Conservation (phyloP, 2,113 vertebrate genomes). For the rabbit (Oryctolagus cuniculus) region DNA sequence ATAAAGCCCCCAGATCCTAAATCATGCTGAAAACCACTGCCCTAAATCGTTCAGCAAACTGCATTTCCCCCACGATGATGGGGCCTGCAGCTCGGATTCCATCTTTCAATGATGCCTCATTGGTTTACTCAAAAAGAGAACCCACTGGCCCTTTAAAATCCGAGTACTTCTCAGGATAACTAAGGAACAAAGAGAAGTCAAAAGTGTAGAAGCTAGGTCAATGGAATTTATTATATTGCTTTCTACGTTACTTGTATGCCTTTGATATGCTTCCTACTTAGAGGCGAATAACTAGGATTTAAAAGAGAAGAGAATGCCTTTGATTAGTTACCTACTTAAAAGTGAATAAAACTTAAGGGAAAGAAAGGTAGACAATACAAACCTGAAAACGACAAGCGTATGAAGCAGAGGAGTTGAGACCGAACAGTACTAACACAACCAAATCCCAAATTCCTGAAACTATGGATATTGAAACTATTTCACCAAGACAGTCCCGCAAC, state of each 20-base stretch:
- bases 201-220: background rate
- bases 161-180: background rate
- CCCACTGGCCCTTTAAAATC: background rate
- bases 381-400: background rate
- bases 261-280: background rate
- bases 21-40: too few species aligned
- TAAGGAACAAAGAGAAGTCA: background rate
- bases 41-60: background rate
- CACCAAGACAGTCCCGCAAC: background rate
- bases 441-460: background rate
- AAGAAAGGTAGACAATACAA: background rate
- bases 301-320: background rate
- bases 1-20: background rate
- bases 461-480: background rate
- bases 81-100: background rate
- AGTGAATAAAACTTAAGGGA: background rate
- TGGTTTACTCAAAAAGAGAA: background rate
- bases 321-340: background rate
- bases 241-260: background rate
- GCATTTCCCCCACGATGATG: rapidly evolving
- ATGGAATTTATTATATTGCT: too few species aligned
- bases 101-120: background rate
- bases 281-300: background rate
- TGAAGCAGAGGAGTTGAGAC: background rate
- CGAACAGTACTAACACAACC: background rate